Conservation (phyloP, 1,140 invertebrate species). For the Bombus affinis region DNA sequence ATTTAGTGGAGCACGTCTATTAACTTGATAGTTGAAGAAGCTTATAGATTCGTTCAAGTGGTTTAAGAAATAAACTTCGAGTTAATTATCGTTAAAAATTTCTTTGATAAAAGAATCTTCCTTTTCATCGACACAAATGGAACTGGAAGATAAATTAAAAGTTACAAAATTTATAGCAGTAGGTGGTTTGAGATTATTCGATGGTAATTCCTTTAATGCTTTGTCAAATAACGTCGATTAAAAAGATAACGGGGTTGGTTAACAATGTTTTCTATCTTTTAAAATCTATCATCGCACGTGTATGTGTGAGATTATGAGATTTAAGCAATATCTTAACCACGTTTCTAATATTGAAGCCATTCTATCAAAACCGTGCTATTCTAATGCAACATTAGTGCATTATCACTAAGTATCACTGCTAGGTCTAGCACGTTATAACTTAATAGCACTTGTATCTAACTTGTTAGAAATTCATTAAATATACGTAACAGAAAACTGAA, state of each 20-base stretch:
- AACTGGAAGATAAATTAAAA: too few relatives aligned
- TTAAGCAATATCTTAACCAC: neutral
- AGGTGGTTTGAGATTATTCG: too few relatives aligned
- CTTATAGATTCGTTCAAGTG: too few relatives aligned
- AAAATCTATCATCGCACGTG: neutral
- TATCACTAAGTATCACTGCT: too few relatives aligned
- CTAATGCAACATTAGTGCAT: neutral
- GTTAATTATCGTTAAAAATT: neutral
- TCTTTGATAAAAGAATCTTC: neutral
- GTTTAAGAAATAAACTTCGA: too few relatives aligned
- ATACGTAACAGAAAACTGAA: accelerated
- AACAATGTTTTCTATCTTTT: neutral
- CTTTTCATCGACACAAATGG: too few relatives aligned
- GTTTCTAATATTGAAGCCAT: neutral
- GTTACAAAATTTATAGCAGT: too few relatives aligned
- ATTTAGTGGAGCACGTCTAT: too few relatives aligned
- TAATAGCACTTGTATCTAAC: too few relatives aligned
- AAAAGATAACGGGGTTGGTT: neutral
- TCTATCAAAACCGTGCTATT: neutral
- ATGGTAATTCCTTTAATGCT: neutral
- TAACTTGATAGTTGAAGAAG: too few relatives aligned
- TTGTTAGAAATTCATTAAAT: too few relatives aligned
- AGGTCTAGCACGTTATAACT: too few relatives aligned
- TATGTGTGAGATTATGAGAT: neutral
- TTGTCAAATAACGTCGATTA: neutral